phyloP scores from a whole-genome alignment of 2,888 invertebrate genomes.

The Eretmocerus hayati region DNA sequence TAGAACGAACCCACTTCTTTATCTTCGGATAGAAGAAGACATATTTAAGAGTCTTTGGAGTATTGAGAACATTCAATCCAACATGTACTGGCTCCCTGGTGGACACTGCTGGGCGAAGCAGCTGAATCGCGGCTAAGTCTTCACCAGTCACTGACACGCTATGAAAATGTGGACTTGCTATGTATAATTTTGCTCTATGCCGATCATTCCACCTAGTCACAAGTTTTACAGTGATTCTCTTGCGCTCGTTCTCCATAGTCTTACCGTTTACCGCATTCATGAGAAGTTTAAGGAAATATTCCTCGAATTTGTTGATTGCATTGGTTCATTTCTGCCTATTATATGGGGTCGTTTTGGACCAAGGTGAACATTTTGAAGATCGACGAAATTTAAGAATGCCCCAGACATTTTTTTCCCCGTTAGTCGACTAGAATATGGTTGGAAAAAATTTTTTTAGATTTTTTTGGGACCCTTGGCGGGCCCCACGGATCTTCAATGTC shows the following conservation, averaged over 20 bases:
- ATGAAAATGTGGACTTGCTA: constrained; percentile 34
- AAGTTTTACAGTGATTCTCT: constrained; percentile 36
- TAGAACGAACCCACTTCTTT: neutral
- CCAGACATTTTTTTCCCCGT: no score
- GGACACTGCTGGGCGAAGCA: constrained; percentile 22
- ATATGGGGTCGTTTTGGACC: no score
- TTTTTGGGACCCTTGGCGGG: no score
- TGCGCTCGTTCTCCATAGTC: constrained; percentile 44
- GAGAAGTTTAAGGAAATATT: no score
- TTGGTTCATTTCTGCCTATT: no score
- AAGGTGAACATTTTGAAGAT: no score
- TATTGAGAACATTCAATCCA: constrained; percentile 31
- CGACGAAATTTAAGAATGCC: no score
- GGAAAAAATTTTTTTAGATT: no score
- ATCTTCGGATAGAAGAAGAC: constrained; percentile 31
- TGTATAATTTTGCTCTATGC: constrained; percentile 27
- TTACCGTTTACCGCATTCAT: constrained; percentile 38
- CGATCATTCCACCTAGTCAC: constrained; percentile 27
- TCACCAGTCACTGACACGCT: constrained; percentile 33
- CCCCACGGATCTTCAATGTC: no score
- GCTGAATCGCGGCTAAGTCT: constrained; percentile 33
- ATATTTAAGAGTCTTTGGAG: constrained; percentile 35
- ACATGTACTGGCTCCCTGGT: constrained; percentile 34
- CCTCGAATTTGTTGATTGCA: no score
- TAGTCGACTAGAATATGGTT: no score